phyloP scores from a whole-genome alignment of 1,140 invertebrate genomes.

The Holotrichia oblita region DNA sequence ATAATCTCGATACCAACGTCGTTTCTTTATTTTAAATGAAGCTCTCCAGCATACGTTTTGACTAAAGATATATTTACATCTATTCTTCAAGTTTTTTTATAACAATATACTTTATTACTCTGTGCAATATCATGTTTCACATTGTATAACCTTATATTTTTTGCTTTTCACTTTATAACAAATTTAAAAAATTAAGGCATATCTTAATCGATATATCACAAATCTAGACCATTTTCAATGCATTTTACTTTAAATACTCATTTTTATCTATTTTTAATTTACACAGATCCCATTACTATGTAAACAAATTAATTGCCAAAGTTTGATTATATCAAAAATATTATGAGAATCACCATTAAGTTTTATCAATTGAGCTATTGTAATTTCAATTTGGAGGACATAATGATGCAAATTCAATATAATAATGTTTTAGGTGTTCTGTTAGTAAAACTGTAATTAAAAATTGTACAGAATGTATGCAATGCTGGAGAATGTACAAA shows the following conservation, averaged over 20 bases:
- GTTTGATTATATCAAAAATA: neutral
- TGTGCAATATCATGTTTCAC: conserved; percentile 27
- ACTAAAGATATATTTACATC: conserved; percentile 38
- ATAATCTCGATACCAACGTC: conserved; percentile 27
- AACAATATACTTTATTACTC: neutral
- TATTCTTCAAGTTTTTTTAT: conserved; percentile 29
- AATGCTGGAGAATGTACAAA: neutral
- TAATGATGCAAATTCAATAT: neutral
- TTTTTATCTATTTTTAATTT: conserved; percentile 28
- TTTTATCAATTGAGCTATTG: neutral
- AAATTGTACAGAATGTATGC: too few relatives aligned
- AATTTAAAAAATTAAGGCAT: conserved; percentile 25
- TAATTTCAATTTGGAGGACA: neutral
- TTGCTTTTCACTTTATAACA: conserved; percentile 1
- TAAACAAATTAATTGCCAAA: neutral
- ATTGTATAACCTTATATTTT: neutral
- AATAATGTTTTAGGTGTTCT: too few relatives aligned
- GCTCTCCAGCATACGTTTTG: neutral
- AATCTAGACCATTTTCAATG: conserved; percentile 17
- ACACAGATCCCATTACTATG: neutral
- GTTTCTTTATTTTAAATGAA: conserved; percentile 6
- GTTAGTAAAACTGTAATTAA: too few relatives aligned
- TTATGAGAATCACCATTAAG: neutral
- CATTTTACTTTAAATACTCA: conserved; percentile 32
- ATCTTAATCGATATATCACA: neutral